Evolutionary conservation across 2,113 vertebrate species (phyloP), one percentile per base, ranked within the genome.

Genomic region (Sorex araneus): DNA sequence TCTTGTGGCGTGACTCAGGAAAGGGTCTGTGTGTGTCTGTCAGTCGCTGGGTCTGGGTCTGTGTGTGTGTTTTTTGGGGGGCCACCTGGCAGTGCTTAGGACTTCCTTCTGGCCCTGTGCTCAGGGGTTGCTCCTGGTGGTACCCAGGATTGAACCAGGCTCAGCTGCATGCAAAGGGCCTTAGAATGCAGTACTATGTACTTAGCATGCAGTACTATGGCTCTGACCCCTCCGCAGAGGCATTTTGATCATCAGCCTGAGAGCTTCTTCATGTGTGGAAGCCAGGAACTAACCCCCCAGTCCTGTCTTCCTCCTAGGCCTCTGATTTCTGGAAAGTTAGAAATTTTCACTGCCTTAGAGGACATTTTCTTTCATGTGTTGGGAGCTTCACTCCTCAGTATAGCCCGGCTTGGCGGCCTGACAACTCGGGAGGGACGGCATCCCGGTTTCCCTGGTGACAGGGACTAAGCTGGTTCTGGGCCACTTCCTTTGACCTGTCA

Each of bases 241-340:
- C 21, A 57, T 84, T 76, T 84, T 76, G 77, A n/a, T 67, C 11
- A 18, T 54, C 50, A 60, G 63, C 50, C 69, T 67, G 73, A 90
- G 77, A 83, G 79, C 63, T 34, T 32, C 84, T 83, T 79, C 77
- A 28, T 60, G 30, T 18, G n/a, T 66, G 27, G 67, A 34, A 64
- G 85, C 73, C 90, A 71, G 83, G 86, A 54, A 30, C 57, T 12
- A 83, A 54, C 54, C 15, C 13, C 50, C 40, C 28, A 47, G 21
- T 81, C 60, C 78, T 92, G 87, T 43, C 57, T 70, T 84, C 77
- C 89, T 84, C 32, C 16, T 63, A 1, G 76, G 82, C 23, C 11
- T 89, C 60, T 87, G 74, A 77, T 80, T 91, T 96, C 60, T 90
- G 34, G 78, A 43, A 66, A 85, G 60, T 67, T 87, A 90, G 81